A percentile compares a stretch with the other conserved stretches of the same genome.
phyloP scores from a whole-genome alignment of 2,888 invertebrate genomes.

The Napeogenes sylphis region DNA sequence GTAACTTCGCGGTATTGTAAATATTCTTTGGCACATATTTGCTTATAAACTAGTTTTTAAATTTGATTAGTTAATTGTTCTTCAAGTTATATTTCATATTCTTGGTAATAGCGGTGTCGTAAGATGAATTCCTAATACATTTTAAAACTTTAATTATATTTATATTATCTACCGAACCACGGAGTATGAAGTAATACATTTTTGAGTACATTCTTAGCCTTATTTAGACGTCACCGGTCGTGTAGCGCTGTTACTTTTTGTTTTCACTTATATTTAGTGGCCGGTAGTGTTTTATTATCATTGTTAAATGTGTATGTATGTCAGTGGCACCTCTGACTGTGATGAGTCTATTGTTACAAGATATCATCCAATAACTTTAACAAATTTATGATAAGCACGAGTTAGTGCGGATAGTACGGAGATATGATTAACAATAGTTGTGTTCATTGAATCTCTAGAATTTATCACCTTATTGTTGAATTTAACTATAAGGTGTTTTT shows the following conservation, averaged over 20 bases:
- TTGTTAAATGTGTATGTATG: constrained; percentile 27
- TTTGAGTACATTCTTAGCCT: constrained; percentile 31
- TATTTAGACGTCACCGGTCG: constrained; percentile 34
- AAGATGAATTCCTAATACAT: too few species aligned
- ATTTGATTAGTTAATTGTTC: too few species aligned
- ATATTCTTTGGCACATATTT: too few species aligned
- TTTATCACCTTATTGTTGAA: too few species aligned
- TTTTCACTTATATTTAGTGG: constrained; percentile 38
- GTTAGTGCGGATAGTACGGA: not conserved
- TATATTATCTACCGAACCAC: constrained; percentile 16
- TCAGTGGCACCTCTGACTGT: not conserved
- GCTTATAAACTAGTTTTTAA: too few species aligned
- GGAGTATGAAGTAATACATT: constrained; percentile 12
- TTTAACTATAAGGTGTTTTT: too few species aligned
- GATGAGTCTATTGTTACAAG: constrained; percentile 23
- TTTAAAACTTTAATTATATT: too few species aligned
- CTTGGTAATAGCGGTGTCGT: too few species aligned
- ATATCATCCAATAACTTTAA: constrained; percentile 3
- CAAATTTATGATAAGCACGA: not conserved
- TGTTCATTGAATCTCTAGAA: too few species aligned
- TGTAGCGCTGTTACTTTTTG: constrained; percentile 30
- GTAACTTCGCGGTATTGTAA: too few species aligned
- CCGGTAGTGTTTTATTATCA: constrained; percentile 36
- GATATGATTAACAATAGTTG: not conserved
- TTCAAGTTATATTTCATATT: too few species aligned